Base-by-base conservation (phyloP, 2,113 vertebrate genomes). In the Gymnogyps californianus region DNA sequence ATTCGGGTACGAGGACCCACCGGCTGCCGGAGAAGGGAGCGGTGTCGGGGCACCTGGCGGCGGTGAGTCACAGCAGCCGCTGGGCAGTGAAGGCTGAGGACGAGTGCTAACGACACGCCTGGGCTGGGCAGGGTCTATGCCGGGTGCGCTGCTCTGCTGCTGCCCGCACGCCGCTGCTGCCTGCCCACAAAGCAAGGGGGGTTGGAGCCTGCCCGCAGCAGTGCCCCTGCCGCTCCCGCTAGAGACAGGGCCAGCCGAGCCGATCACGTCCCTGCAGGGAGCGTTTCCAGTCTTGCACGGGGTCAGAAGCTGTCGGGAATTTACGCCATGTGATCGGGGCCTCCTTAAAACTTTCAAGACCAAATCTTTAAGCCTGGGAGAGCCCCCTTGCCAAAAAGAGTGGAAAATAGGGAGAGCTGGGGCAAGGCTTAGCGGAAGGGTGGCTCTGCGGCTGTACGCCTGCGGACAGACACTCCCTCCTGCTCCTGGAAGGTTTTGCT, bases 81-180 rank as follows among this genome's bases (percentile, higher is more conserved):
- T 25, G 4, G 3, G n/a, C 47, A 0, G 55, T 1, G 3, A 18
- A 16, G 24, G 34, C 78, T 42, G 86, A 52, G 57, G 11, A 3
- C 5, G 22, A 59, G 44, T 51, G 13, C 25, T 40, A 2, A 42
- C 3, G 11, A 4, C 22, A 7, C 0, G 0, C 21, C 31, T 0
- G 13, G 65, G 55, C n/a, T 25, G 49, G 32, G 72, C 72, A 47
- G 44, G 14, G 40, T 8, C 13, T 11, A 2, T 11, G 40, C 25
- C 7, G 6, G 19, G 31, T 9, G 19, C 1, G 7, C 12, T 16
- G 51, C 21, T 32, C 34, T 8, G n/a, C 51, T 24, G n/a, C n/a
- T 71, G 46, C 44, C n/a, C 3, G 2, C 64, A 11, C 8, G 6
- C 47, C 19, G 32, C 34, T 14, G 55, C 44, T 34, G 44, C 46